Conservation (phyloP, 2,888 invertebrate genomes). For the Leptura quadrifasciata region DNA sequence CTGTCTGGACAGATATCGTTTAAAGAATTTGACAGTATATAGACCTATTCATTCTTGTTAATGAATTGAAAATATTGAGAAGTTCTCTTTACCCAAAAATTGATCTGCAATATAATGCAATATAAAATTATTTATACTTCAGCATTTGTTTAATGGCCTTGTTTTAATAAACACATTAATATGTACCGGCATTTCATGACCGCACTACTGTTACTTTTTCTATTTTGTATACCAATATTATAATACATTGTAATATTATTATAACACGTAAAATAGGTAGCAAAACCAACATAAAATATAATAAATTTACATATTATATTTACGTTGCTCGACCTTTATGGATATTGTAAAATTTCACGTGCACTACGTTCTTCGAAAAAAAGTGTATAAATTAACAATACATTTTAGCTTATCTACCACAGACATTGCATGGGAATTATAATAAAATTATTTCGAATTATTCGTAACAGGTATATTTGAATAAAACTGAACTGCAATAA, state of each 20-base stretch:
- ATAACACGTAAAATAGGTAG: neutral
- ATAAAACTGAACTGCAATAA: conserved; percentile 7
- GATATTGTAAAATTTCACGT: conserved; percentile 23
- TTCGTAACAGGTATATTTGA: conserved; percentile 8
- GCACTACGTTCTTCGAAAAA: conserved; percentile 10
- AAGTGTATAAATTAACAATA: conserved; percentile 23
- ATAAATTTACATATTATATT: conserved; percentile 25
- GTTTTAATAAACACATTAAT: neutral
- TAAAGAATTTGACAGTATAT: too few species aligned
- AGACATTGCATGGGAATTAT: conserved; percentile 24
- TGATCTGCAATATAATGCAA: too few species aligned
- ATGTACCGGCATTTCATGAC: neutral
- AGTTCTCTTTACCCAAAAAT: too few species aligned
- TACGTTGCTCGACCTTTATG: conserved; percentile 20
- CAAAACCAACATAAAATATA: conserved; percentile 15
- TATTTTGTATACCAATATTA: neutral
- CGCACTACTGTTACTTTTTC: neutral
- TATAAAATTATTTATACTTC: too few species aligned
- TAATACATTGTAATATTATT: neutral
- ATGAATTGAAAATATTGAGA: too few species aligned
- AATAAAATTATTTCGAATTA: conserved; percentile 9
- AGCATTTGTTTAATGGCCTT: too few species aligned
- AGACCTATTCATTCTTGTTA: too few species aligned
- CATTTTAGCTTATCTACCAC: conserved; percentile 22
- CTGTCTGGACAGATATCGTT: too few species aligned